Base-by-base conservation (phyloP, 2,888 invertebrate species). In the Agonopterix alstromeriana region DNA sequence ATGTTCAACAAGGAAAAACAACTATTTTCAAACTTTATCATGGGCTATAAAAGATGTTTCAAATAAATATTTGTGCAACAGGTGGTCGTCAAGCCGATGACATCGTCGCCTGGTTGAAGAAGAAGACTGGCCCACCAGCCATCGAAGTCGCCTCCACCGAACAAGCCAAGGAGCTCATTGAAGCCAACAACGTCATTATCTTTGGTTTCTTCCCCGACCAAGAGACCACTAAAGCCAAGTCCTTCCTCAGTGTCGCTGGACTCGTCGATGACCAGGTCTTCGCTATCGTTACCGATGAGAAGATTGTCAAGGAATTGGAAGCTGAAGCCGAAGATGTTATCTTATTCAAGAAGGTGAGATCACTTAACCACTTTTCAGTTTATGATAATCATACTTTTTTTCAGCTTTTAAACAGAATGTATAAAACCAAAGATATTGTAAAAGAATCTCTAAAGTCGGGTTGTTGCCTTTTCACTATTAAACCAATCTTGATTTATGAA, bases 41-140 rank as follows among this genome's bases (percentile, higher is more conserved):
- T 27, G 27, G 27, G 5, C 27, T 5, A 27, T 27, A 7, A 5
- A 5, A 27, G 27, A 5, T 27, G 27, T 27, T 27, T 27, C 5
- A 3, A 5, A 27, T 7, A 27, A 38, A 38, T 38, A n/a, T 38
- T 48, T 48, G 14, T 40, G 27, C 27, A 12, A 43, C 60, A 94
- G 96, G 98, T 86, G 98, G 98, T 50, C 94, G 99, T 66, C 94
- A 95, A 78, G 94, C 96, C 62, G 95, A 95, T 58, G 97, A 98
- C 55, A 98, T 99, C 71, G 92, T 99, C 53, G 90, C 90, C 61
- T 99, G 99, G 99, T 83, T 99, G 54, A 91, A 93, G 79, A 99
- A 99, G 91, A 99, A 99, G 91, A 97, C 97, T 70, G 99, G 99
- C 48, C 98, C 99, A 47, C 94, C 97, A 52, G 98, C 98, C n/a